phyloP scores from a whole-genome alignment of 2,113 vertebrate species.

The Pteruthius melanotis region DNA sequence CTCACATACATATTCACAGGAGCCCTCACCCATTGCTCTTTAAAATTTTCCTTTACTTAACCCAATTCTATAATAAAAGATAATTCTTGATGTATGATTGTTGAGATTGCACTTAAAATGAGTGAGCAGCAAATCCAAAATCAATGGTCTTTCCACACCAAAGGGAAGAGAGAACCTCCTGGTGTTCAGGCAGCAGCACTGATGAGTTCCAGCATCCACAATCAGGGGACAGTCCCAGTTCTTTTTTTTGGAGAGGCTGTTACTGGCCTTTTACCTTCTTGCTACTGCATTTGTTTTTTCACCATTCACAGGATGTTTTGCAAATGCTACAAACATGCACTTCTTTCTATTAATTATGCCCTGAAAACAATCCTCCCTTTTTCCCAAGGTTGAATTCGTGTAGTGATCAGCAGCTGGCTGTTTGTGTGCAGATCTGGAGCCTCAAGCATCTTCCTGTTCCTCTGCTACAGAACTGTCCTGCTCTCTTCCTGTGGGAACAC shows the following conservation, averaged over 20 bases:
- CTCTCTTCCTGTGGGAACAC: background rate
- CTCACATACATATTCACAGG: rapidly evolving
- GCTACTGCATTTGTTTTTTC: background rate
- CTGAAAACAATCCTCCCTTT: background rate
- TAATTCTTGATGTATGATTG: background rate
- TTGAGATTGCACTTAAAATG: background rate
- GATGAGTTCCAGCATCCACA: background rate
- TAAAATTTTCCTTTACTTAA: background rate
- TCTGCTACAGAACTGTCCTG: background rate
- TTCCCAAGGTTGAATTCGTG: background rate
- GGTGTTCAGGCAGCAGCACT: background rate
- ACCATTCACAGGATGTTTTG: background rate
- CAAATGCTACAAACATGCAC: background rate
- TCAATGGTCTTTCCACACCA: rapidly evolving
- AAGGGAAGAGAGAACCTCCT: background rate
- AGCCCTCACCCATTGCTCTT: background rate
- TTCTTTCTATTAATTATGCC: background rate
- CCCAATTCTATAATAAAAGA: background rate
- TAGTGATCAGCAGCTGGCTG: background rate
- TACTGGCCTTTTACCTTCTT: background rate
- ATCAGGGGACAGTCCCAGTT: background rate
- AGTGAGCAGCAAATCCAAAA: background rate
- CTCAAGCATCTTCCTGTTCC: background rate
- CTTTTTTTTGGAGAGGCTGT: background rate
- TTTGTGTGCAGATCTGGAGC: background rate